Base-by-base conservation (phyloP, 2,888 invertebrate genomes). In the Chaetoderma sp. region DNA sequence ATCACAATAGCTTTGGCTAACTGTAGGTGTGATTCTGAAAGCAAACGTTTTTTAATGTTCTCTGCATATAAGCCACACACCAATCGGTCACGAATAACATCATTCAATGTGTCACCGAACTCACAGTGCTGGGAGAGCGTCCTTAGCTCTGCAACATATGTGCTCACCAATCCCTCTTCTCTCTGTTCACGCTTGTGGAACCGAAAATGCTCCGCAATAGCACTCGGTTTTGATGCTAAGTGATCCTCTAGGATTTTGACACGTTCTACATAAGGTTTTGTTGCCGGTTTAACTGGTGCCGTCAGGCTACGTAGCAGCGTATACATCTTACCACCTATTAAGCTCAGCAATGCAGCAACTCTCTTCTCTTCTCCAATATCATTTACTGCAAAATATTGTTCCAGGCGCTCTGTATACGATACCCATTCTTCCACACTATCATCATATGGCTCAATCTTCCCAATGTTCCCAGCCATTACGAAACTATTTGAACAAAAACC, bases 371-470 rank as follows among this genome's bases (percentile, higher is more conserved):
- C 28, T 21, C 23, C 32, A 18, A 70, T 52, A 8, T 67, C 65
- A 55, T 73, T 72, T 23, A 55, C 65, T 42, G 50, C 13, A 25
- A 70, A 69, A 52, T 68, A 70, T 47, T 70, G 70, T 23, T 60
- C 66, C 13, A 70, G 21, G 16, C 70, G 21, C 56, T 72, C 68
- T 18, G 33, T n/a, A 21, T 72, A 70, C 3, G 60, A 49, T 30
- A 23, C 50, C 69, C 72, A 72, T 23, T 60, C 30, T 32, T 54
- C 67, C 13, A n/a, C 45, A 28, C n/a, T n/a, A 25, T 32, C 27
- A 25, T 50, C 28, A 4, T 50, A 50, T 13, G 2, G 3, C 18
- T 57, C 39, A n/a, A 57, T 57, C 2, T 42, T 36, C 21, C 32
- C 44, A 52, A 64, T 49, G 27, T 49, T 16, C 27, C 49, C 49